phyloP scores from a whole-genome alignment of 2,888 invertebrate species.

The Griposia aprilina region DNA sequence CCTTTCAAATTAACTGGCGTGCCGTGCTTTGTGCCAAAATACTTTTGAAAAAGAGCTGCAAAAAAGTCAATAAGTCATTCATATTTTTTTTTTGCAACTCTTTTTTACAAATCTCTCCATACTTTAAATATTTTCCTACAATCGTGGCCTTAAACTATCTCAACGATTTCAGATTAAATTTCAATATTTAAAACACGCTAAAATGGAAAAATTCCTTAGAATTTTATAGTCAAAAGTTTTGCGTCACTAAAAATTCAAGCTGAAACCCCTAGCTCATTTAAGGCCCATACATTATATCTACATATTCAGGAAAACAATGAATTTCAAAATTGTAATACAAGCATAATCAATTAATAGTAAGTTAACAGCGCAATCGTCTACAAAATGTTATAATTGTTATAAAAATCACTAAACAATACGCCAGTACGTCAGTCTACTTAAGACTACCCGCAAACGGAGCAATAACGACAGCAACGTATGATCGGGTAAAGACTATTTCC shows the following conservation, averaged over 20 bases:
- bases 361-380: conserved; percentile 51
- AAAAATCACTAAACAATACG: conserved; percentile 55
- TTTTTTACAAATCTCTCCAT: conserved; percentile 1
- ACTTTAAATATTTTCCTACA: conserved; percentile 16
- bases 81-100: conserved; percentile 12
- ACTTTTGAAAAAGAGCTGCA: conserved; percentile 29
- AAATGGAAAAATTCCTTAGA: neutral
- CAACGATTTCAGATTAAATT: conserved; percentile 22
- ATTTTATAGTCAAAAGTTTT: neutral
- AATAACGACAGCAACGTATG: neutral
- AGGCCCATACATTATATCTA: conserved; percentile 22
- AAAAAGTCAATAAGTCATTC: neutral
- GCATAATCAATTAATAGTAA: conserved; percentile 62
- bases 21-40: conserved; percentile 58
- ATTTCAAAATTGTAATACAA: conserved; percentile 55
- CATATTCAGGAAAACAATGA: conserved; percentile 53
- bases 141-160: neutral
- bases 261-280: conserved; percentile 13
- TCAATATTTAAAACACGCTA: neutral
- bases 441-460: conserved; percentile 5
- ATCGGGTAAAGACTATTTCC: neutral
- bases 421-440: conserved; percentile 56
- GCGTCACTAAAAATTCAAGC: neutral
- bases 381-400: conserved; percentile 37
- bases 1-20: conserved; percentile 26